These are phyloP conservation scores for Archips xylosteana DNA, from an alignment of 2,888 invertebrate genomes.

Conservation along the genomic window DNA sequence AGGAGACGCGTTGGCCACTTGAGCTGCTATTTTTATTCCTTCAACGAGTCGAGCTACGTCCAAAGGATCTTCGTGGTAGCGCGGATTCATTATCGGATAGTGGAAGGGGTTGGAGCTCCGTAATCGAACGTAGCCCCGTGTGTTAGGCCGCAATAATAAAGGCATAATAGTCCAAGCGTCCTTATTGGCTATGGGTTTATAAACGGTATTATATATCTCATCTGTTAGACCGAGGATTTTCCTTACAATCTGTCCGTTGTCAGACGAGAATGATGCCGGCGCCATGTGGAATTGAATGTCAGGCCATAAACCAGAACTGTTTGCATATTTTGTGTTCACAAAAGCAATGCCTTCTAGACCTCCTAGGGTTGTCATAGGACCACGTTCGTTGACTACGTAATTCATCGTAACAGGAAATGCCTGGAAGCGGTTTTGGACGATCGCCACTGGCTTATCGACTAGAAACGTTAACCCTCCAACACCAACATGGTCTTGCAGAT, in stretches of 20 bases:
- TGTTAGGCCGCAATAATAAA: constrained; percentile 91
- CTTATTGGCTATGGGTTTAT: constrained; percentile 91
- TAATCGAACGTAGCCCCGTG: constrained; percentile 91
- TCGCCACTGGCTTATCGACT: constrained; percentile 93
- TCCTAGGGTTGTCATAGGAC: constrained; percentile 94
- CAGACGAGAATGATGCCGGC: constrained; percentile 94
- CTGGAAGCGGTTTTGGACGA: constrained; percentile 92
- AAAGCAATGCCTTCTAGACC: constrained; percentile 96
- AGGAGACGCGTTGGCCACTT: constrained; percentile 90
- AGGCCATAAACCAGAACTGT: constrained; percentile 91
- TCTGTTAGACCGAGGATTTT: constrained; percentile 93
- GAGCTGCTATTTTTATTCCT: constrained; percentile 91
- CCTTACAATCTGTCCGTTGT: constrained; percentile 90
- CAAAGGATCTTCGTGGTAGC: constrained; percentile 93
- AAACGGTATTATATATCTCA: constrained; percentile 91
- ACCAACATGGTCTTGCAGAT: constrained; percentile 95
- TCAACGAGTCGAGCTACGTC: constrained; percentile 94
- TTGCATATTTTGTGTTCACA: constrained; percentile 93
- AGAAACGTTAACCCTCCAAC: constrained; percentile 93
- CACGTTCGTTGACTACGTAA: constrained; percentile 91
- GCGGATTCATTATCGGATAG: constrained; percentile 95
- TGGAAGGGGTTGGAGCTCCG: constrained; percentile 93
- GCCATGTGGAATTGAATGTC: constrained; percentile 98
- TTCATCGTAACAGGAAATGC: constrained; percentile 92
- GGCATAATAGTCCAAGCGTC: constrained; percentile 95